phyloP scores from a whole-genome alignment of 2,888 invertebrate genomes.

The Mimas tiliae region DNA sequence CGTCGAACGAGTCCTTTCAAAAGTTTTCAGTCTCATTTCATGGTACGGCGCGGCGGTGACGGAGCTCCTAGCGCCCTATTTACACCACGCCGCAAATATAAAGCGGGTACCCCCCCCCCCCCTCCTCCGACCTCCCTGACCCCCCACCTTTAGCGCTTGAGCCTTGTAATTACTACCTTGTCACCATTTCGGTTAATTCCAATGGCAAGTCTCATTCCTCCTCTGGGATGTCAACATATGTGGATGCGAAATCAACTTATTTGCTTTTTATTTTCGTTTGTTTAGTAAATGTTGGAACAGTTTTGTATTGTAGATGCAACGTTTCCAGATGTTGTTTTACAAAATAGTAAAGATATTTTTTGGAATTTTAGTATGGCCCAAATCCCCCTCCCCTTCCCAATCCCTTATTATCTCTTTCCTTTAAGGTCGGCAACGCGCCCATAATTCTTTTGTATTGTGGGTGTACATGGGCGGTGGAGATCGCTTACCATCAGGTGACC shows the following conservation, averaged over 20 bases:
- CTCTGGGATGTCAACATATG: constrained; percentile 16
- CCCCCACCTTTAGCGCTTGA: constrained; percentile 17
- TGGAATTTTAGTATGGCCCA: no score
- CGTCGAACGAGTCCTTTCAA: background rate
- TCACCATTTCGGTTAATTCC: constrained; percentile 28
- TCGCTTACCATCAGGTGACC: no score
- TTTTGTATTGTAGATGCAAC: background rate
- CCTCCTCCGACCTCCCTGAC: background rate
- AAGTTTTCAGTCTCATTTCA: constrained; percentile 16
- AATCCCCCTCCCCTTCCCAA: no score
- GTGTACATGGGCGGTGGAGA: no score
- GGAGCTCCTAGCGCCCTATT: constrained; percentile 11
- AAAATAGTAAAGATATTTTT: background rate
- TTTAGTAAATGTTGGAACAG: background rate
- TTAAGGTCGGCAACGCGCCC: no score
- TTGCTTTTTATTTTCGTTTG: background rate
- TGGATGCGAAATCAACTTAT: background rate
- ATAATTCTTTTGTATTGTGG: no score
- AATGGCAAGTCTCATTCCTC: constrained; percentile 24
- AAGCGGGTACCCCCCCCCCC: background rate
- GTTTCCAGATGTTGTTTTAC: background rate
- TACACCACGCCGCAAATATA: constrained; percentile 20
- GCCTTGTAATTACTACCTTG: constrained; percentile 27
- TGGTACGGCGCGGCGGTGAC: background rate
- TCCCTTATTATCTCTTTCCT: no score